These are phyloP conservation scores for Toxotes lorentzi DNA, from an alignment of 2,797 vertebrate genomes.

Conservation along the genomic window DNA sequence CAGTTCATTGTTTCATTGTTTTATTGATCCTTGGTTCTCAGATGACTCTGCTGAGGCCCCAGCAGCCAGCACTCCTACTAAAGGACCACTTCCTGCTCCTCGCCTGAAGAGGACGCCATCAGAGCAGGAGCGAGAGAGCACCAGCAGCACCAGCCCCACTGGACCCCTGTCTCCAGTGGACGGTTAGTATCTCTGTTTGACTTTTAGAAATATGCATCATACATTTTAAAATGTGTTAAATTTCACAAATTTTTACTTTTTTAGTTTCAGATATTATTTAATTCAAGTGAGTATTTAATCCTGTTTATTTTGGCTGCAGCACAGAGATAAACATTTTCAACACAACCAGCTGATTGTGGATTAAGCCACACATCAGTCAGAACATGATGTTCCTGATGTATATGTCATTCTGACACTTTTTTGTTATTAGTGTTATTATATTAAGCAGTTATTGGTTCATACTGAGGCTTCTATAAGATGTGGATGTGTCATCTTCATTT, in stretches of 20 bases:
- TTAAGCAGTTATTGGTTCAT: too few relatives aligned
- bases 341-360: too few relatives aligned
- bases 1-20: neutral
- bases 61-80: slow-evolving; percentile 78
- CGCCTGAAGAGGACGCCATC: slow-evolving; percentile 87
- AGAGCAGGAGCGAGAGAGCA: slow-evolving; percentile 87
- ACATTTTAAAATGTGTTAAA: too few relatives aligned
- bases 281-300: neutral
- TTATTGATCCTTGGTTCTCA: slow-evolving; percentile 58
- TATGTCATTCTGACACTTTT: too few relatives aligned
- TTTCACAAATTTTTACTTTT: neutral
- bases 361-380: too few relatives aligned
- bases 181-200: slow-evolving; percentile 78
- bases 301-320: too few relatives aligned
- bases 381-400: too few relatives aligned
- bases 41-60: slow-evolving; percentile 86
- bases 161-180: slow-evolving; percentile 70
- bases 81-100: slow-evolving; percentile 85
- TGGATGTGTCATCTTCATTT: too few relatives aligned
- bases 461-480: too few relatives aligned
- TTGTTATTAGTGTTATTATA: too few relatives aligned
- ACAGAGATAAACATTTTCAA: too few relatives aligned
- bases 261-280: neutral
- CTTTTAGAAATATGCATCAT: neutral
- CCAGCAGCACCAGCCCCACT: slow-evolving; percentile 68